Base-by-base conservation (phyloP, 2,113 vertebrate species). In the Electrona antarctica region DNA sequence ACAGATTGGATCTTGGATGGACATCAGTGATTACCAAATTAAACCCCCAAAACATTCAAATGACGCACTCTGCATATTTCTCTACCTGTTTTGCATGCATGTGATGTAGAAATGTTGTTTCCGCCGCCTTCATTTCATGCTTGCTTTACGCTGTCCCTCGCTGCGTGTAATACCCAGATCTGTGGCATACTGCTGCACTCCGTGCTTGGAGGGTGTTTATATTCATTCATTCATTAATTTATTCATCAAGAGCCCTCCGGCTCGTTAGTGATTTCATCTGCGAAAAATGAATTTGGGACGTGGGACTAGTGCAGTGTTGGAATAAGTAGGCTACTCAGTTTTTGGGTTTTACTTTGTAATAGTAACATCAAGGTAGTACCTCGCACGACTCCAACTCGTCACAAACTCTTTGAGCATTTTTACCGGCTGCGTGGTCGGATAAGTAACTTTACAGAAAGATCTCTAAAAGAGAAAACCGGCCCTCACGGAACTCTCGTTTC, bases 261-360 rank as follows among this genome's bases (percentile, higher is more conserved):
- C 76, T 89, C 70, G 81, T 88, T 88, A 73, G 76, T 73, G 65
- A 76, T 77, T 87, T 79, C 60, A 64, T 74, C 64, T 81, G 85
- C 78, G 83, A 79, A 81, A 80, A 78, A 74, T 57, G 48, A 80
- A 67, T 64, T 62, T 84, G 75, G 72, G 63, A 85, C 79, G 84
- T 67, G 65, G 78, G 65, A 71, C 52, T 60, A 10, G 14, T 64
- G 14, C 21, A 21, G 21, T 21, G 21, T 73, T 62, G 51, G 12
- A 64, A 33, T 68, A 41, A 54, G 41, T 41, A 11, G 15, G 7
- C 28, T 9, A 21, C 51, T 5, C 15, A 21, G 7, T 28, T n/a
- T n/a, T n/a, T n/a, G n/a, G n/a, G n/a, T n/a, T n/a, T n/a, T n/a
- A n/a, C 15, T 3, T 21, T 5, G 7, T 33, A 60, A 60, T 60